Evolutionary conservation across 2,113 vertebrate species (phyloP), one percentile per base, ranked within the genome.

Genomic region (Phylloscopus trochilus): DNA sequence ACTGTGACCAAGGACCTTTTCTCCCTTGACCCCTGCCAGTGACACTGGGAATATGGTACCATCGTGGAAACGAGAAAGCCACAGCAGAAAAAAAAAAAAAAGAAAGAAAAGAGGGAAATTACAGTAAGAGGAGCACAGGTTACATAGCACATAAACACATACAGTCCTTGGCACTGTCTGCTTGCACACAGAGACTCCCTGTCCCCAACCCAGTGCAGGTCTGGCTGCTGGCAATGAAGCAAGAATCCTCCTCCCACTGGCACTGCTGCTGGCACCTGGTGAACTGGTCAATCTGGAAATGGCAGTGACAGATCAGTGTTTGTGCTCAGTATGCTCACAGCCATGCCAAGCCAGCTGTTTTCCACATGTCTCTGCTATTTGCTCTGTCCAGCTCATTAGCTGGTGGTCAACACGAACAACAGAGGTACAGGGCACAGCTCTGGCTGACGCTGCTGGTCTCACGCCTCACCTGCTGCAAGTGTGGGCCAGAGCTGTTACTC

Each of bases 351-450:
- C 27, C 66, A 79, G 67, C 44, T 92, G 75, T 37, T 92, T 85
- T 51, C 63, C 35, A 6, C 52, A 35, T 2, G 0, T 58, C 52
- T 39, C 60, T 43, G 39, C 44, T 88, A 2, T 95, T 85, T 94
- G 30, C 33, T 88, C 37, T 95, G 51, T 79, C 67, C 67, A 76
- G 63, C 58, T 88, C 86, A 66, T 88, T 88, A 94, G 27, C 33
- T 79, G 53, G 33, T 46, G 56, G 69, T 53, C 85, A 77, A 26
- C 52, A 55, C 0, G 3, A 70, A 22, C 47, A 49, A 31, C 70
- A 49, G 67, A 4, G 22, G 16, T 11, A 37, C 0, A 0, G 22
- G 60, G 52, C 37, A 79, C 4, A 1, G 43, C 56, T 67, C n/a
- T 4, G 4, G 17, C 60, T 22, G 22, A 35, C 9, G 0, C 64